Conservation (phyloP, 2,888 invertebrate species). For the Himalopsyche kuldschensis region DNA sequence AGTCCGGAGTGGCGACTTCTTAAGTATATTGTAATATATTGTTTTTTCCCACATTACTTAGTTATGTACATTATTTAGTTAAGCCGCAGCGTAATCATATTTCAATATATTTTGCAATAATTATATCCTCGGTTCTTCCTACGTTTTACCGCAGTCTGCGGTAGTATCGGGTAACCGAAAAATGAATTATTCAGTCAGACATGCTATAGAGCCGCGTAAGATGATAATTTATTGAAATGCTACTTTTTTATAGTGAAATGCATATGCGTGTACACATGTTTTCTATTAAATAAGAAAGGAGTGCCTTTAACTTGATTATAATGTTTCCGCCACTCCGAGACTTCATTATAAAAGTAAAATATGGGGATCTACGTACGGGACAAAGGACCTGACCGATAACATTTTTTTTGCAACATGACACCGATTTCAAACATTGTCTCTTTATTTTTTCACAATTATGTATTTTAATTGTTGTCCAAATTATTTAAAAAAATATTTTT, state of each 20-base stretch:
- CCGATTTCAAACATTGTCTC: background rate
- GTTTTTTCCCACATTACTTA: background rate
- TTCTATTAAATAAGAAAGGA: conserved; percentile 29
- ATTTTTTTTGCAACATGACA: background rate
- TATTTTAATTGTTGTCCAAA: background rate
- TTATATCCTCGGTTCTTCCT: background rate
- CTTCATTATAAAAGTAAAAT: conserved; percentile 8
- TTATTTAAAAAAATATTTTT: background rate
- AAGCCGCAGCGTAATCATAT: background rate
- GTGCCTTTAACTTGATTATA: conserved; percentile 37
- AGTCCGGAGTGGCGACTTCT: conserved; percentile 16
- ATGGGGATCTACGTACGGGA: background rate
- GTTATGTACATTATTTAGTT: background rate
- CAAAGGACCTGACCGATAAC: background rate
- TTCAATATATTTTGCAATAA: background rate
- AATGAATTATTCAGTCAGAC: background rate
- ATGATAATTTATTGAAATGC: background rate
- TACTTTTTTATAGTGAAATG: background rate
- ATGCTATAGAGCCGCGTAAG: background rate
- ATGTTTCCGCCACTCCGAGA: conserved; percentile 26
- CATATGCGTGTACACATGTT: conserved; percentile 6
- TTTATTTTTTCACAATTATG: background rate
- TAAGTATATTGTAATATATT: background rate
- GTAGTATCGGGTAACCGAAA: background rate
- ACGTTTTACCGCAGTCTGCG: background rate